phyloP scores from a whole-genome alignment of 2,113 vertebrate genomes.

The Myotis davidii region DNA sequence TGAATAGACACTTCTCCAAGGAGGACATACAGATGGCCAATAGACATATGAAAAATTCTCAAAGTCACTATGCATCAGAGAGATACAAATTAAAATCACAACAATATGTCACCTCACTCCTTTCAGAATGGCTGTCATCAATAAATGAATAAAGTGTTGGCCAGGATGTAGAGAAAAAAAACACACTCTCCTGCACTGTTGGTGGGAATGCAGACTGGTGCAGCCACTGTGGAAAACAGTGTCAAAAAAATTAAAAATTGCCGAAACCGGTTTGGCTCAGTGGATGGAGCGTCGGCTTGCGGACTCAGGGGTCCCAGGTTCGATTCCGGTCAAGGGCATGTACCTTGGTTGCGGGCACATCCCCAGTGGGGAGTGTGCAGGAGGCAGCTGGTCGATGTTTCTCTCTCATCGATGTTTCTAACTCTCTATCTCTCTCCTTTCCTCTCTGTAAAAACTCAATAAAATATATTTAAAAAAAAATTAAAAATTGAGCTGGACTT shows the following conservation, averaged over 20 bases:
- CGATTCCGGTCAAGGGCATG: too few relatives aligned
- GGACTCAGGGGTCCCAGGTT: too few relatives aligned
- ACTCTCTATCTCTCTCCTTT: too few relatives aligned
- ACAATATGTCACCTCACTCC: background rate
- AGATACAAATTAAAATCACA: background rate
- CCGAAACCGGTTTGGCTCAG: too few relatives aligned
- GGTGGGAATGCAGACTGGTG: background rate
- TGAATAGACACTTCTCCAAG: background rate
- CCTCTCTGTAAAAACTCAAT: too few relatives aligned
- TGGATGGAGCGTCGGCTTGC: too few relatives aligned
- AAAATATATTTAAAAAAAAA: too few relatives aligned
- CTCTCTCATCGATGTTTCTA: too few relatives aligned
- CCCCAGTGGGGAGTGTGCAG: too few relatives aligned
- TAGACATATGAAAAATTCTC: background rate
- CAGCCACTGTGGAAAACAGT: background rate
- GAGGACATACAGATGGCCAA: background rate
- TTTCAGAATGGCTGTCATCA: background rate
- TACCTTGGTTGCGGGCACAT: too few relatives aligned
- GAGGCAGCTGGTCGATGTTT: too few relatives aligned
- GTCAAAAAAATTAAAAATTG: background rate
- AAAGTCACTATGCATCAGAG: background rate
- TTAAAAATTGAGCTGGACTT: background rate
- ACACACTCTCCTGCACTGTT: background rate
- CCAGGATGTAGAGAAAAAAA: background rate
- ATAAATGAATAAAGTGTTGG: background rate